Conservation (phyloP, 2,888 invertebrate genomes). For the Carpatolechia fugitivella region DNA sequence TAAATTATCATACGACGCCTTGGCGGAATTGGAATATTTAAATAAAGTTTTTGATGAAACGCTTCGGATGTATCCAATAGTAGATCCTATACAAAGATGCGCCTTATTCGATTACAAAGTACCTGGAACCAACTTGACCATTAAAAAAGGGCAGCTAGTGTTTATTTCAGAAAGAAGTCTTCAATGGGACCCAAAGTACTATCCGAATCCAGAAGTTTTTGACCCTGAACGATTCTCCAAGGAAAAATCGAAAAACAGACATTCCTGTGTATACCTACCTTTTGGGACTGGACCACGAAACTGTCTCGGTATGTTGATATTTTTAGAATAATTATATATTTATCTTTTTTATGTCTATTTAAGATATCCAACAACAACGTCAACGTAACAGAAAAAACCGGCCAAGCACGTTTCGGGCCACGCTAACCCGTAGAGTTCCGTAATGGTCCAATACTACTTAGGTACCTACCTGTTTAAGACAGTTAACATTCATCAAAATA, state of each 20-base stretch:
- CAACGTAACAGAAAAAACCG: too few relatives aligned
- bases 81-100: conserved; percentile 46
- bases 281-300: conserved; percentile 31
- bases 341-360: too few relatives aligned
- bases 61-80: conserved; percentile 61
- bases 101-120: conserved; percentile 45
- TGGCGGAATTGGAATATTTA: conserved; percentile 50
- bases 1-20: conserved; percentile 43
- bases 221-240: conserved; percentile 38
- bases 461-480: too few relatives aligned
- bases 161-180: conserved; percentile 40
- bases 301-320: conserved; percentile 23
- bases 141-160: conserved; percentile 38
- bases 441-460: too few relatives aligned
- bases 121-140: conserved; percentile 39
- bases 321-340: neutral
- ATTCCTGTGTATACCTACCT: conserved; percentile 24
- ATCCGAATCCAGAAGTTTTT: conserved; percentile 32
- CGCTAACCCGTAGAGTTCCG: too few relatives aligned
- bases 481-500: too few relatives aligned
- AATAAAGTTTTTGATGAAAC: conserved; percentile 57
- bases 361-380: too few relatives aligned
- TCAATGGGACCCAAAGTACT: conserved; percentile 57
- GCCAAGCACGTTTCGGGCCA: too few relatives aligned
- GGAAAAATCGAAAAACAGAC: conserved; percentile 25